phyloP scores from a whole-genome alignment of 2,113 vertebrate species.

The Gulo gulo region DNA sequence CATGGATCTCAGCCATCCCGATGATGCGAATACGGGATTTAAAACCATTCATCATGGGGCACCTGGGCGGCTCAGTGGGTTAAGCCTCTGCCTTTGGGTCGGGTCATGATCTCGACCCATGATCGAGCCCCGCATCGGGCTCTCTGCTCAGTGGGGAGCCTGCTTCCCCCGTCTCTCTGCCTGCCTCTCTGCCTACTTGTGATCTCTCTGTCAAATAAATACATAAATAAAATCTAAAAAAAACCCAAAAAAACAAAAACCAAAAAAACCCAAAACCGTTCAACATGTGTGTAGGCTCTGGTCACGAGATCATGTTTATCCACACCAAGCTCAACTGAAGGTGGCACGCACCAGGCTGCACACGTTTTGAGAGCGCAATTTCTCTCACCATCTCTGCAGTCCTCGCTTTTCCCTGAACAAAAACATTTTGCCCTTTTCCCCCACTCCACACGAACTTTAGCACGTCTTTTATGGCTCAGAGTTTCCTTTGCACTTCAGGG shows the following conservation, averaged over 20 bases:
- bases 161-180: no score
- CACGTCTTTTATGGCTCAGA: slow-evolving; percentile 23
- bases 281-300: neutral
- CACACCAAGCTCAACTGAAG: neutral
- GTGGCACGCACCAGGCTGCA: neutral
- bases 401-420: neutral
- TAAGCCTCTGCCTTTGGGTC: no score
- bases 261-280: neutral
- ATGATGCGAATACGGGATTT: neutral
- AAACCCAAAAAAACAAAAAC: no score
- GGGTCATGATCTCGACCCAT: no score
- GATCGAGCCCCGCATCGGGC: no score
- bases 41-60: neutral
- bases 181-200: no score
- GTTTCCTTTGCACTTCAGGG: slow-evolving; percentile 46
- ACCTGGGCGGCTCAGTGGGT: no score
- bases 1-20: neutral
- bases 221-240: no score
- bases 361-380: neutral
- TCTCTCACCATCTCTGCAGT: neutral
- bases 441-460: neutral
- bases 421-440: neutral
- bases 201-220: no score
- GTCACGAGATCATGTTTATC: neutral
- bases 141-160: no score